Percentiles rank a stretch among this genome's conserved stretches.
These are phyloP conservation scores for Spinus olivaceus DNA, from an alignment of 2,797 vertebrate species.

Conservation along the genomic window DNA sequence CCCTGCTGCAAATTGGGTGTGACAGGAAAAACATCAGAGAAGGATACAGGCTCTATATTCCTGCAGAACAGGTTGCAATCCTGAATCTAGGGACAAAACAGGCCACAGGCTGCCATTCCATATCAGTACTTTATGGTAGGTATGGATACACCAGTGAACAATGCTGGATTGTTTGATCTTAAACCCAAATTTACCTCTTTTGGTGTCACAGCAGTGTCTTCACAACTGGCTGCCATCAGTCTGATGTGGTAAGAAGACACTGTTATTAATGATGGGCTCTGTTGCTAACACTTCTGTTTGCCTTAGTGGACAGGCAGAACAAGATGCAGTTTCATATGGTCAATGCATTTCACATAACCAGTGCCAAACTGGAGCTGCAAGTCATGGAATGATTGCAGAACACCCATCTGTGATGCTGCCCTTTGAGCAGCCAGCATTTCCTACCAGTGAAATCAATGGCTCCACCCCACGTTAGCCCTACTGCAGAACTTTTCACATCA, in stretches of 20 bases:
- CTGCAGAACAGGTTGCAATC: not conserved
- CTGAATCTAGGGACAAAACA: not conserved
- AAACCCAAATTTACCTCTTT: not conserved
- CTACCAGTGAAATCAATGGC: not conserved
- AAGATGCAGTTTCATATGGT: not conserved
- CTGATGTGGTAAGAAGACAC: not conserved
- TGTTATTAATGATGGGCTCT: not conserved
- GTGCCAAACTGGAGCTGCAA: not conserved
- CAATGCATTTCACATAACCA: not conserved
- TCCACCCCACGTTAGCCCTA: not conserved
- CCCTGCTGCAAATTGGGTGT: not conserved
- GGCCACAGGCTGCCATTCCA: not conserved
- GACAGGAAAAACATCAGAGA: not conserved
- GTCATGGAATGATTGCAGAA: not conserved
- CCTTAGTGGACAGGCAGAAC: not conserved
- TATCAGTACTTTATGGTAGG: not conserved
- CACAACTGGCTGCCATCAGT: not conserved
- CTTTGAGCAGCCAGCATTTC: not conserved
- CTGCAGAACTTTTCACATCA: not conserved
- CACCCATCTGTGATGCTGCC: not conserved
- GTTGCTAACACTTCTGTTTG: not conserved
- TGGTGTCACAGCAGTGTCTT: not conserved
- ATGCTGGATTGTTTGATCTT: not conserved
- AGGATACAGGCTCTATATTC: not conserved
- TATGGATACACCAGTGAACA: not conserved